These are phyloP conservation scores for Coptotermes formosanus DNA, from an alignment of 1,140 invertebrate genomes.

Conservation along the genomic window DNA sequence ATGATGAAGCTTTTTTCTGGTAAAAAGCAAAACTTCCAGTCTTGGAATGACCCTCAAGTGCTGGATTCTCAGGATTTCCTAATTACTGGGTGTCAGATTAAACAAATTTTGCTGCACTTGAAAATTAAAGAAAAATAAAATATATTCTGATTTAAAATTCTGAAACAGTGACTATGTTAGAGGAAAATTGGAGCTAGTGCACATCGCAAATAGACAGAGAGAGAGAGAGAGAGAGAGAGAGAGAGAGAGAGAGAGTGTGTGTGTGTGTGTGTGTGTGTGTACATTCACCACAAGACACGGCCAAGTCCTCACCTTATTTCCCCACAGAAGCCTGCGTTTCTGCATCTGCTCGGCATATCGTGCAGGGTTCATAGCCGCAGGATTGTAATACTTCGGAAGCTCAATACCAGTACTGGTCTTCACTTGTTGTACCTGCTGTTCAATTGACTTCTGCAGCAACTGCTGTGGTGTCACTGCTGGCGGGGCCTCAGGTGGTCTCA, in stretches of 20 bases:
- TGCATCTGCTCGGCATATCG: conserved; percentile 87
- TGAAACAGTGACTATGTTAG: not conserved
- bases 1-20: no score
- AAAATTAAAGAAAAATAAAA: no score
- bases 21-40: no score
- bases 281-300: no score
- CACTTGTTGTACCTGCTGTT: conserved; percentile 29
- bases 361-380: conserved; percentile 71
- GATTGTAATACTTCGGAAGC: conserved; percentile 68
- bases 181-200: not conserved
- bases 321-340: conserved; percentile 87
- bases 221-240: no score
- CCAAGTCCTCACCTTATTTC: conserved; percentile 59
- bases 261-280: no score
- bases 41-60: no score
- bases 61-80: no score
- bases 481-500: not conserved
- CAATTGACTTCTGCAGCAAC: conserved; percentile 28
- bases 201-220: not conserved
- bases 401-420: conserved; percentile 31
- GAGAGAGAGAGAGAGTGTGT: no score
- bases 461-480: conserved; percentile 31
- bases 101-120: no score
- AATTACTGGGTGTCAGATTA: no score
- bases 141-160: no score